These are phyloP conservation scores for Orientallactaga bullata DNA, from an alignment of 2,113 vertebrate species.

Conservation along the genomic window DNA sequence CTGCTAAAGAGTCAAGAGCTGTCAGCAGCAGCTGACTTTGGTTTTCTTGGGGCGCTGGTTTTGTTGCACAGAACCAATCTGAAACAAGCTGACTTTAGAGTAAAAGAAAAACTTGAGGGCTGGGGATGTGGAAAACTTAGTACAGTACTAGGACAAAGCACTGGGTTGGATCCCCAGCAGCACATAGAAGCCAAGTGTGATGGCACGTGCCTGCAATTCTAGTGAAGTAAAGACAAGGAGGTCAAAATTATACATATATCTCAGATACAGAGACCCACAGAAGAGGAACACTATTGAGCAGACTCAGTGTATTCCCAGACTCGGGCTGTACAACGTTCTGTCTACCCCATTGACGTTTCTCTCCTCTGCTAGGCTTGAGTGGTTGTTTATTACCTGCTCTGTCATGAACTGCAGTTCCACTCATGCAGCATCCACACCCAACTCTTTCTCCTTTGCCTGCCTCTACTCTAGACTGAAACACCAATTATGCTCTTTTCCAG, in stretches of 20 bases:
- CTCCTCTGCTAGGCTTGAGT: not conserved
- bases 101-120: not conserved
- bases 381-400: not conserved
- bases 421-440: not conserved
- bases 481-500: not conserved
- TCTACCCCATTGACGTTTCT: no score
- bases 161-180: no score
- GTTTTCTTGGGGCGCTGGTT: not conserved
- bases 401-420: not conserved
- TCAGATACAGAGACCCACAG: not conserved
- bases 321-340: not conserved
- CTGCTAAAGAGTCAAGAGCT: not conserved
- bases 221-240: no score
- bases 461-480: not conserved
- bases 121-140: not conserved
- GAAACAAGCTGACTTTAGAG: not conserved
- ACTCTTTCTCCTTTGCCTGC: not conserved
- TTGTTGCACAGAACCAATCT: not conserved
- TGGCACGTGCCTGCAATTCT: no score
- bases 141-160: no score
- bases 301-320: not conserved
- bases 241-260: no score
- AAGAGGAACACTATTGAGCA: not conserved
- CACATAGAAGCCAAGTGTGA: no score
- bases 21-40: not conserved